These are phyloP conservation scores for Hyaena hyaena DNA, from an alignment of 2,113 vertebrate species.

Conservation along the genomic window DNA sequence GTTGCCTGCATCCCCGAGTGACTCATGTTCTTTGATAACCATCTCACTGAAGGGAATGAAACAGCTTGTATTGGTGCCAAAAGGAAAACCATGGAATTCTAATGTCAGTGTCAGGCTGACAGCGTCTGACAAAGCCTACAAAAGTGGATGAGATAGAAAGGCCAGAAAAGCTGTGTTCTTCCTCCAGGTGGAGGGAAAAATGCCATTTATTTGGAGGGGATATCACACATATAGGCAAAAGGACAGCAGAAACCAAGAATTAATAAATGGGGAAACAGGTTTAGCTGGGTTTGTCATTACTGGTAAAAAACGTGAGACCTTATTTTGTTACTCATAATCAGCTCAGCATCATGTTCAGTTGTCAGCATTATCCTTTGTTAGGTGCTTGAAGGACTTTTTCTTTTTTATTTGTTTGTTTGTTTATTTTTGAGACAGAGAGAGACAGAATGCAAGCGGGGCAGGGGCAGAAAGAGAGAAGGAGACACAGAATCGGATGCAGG, in stretches of 20 bases:
- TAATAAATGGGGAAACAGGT: neutral
- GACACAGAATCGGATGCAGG: too few relatives aligned
- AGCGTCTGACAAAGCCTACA: too few relatives aligned
- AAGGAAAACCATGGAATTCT: neutral
- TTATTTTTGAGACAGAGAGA: too few relatives aligned
- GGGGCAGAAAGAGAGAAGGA: too few relatives aligned
- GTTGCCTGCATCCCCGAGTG: neutral
- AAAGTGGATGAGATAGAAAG: neutral
- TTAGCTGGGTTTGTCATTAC: neutral
- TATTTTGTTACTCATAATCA: neutral
- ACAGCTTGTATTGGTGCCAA: neutral
- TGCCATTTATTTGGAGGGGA: neutral
- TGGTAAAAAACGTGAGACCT: neutral
- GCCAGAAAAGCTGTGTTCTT: neutral
- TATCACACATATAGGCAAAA: neutral
- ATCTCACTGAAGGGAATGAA: neutral
- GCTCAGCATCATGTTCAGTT: neutral
- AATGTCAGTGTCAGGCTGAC: neutral
- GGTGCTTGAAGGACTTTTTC: neutral
- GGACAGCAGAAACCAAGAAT: neutral
- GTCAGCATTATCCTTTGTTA: neutral
- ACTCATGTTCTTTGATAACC: neutral
- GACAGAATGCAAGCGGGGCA: too few relatives aligned
- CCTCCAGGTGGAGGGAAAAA: neutral
- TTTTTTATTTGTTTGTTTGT: too few relatives aligned